These are phyloP conservation scores for Sylvia atricapilla DNA, from an alignment of 2,113 vertebrate genomes.

Conservation along the genomic window DNA sequence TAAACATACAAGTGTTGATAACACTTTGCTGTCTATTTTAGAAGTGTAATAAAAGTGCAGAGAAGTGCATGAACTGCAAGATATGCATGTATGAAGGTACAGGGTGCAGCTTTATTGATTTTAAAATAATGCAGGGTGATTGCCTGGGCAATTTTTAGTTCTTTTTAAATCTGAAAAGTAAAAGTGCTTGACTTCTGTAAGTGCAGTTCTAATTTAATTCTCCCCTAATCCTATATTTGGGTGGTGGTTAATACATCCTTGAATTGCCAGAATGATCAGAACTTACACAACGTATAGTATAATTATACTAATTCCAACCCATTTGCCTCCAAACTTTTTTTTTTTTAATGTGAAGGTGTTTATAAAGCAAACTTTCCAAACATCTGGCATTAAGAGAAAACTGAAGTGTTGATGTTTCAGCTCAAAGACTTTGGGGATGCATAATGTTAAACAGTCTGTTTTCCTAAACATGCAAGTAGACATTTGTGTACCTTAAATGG, in stretches of 20 bases:
- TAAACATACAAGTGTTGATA: not conserved
- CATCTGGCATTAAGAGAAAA: not conserved
- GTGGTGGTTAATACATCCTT: not conserved
- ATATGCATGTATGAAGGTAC: rapidly evolving
- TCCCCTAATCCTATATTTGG: not conserved
- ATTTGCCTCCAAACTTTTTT: not conserved
- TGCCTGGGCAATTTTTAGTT: not conserved
- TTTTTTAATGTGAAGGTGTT: not conserved
- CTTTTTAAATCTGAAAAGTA: not conserved
- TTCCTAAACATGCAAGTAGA: not conserved
- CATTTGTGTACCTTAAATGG: not conserved
- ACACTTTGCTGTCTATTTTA: not conserved
- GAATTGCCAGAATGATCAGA: not conserved
- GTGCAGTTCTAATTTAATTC: not conserved
- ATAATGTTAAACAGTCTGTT: not conserved
- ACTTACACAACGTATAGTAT: rapidly evolving
- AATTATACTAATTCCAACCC: not conserved
- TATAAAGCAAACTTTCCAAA: not conserved
- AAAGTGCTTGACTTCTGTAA: not conserved
- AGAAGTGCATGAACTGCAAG: not conserved
- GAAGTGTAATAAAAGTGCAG: not conserved
- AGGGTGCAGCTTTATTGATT: not conserved
- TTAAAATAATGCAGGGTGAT: not conserved
- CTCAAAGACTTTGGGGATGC: not conserved
- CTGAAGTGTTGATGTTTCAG: conserved; percentile 12